phyloP scores from a whole-genome alignment of 64 coral and sea anemone genomes.

The Montipora capricornis region DNA sequence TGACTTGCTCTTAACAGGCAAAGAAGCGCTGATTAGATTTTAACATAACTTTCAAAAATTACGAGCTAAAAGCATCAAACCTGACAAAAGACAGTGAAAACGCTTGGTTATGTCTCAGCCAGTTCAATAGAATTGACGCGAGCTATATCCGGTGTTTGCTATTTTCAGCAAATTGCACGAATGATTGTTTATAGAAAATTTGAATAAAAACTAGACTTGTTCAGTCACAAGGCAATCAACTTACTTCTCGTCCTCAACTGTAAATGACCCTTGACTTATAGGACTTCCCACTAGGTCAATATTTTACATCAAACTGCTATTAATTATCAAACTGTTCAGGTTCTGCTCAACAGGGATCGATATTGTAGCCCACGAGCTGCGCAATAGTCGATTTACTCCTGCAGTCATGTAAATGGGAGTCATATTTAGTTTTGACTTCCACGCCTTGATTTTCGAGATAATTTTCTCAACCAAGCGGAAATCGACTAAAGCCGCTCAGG shows the following conservation, averaged over 20 bases:
- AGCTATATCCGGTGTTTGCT: constrained; percentile 19
- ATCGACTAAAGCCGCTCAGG: constrained; percentile 28
- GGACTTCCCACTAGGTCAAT: constrained; percentile 13
- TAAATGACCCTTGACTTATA: constrained; percentile 20
- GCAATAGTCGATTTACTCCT: constrained; percentile 11
- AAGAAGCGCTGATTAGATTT: background rate
- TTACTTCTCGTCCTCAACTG: background rate
- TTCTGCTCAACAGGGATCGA: constrained; percentile 16
- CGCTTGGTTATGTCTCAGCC: background rate
- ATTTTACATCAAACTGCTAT: constrained; percentile 5
- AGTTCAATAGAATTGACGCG: constrained; percentile 12
- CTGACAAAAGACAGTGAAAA: background rate
- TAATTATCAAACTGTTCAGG: constrained; percentile 40
- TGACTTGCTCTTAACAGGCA: background rate
- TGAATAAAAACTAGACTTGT: constrained; percentile 43
- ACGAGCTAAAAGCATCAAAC: background rate
- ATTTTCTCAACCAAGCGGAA: constrained; percentile 54
- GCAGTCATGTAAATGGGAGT: constrained; percentile 48
- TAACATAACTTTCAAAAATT: background rate
- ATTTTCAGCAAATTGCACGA: background rate
- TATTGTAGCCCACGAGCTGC: constrained; percentile 9
- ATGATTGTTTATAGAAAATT: constrained; percentile 20
- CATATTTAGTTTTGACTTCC: constrained; percentile 31
- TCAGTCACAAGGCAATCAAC: constrained; percentile 21
- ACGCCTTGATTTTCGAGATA: constrained; percentile 57